Evolutionary conservation across 1,140 invertebrate genomes (phyloP).

Genomic region (Drosophila navojoa): DNA sequence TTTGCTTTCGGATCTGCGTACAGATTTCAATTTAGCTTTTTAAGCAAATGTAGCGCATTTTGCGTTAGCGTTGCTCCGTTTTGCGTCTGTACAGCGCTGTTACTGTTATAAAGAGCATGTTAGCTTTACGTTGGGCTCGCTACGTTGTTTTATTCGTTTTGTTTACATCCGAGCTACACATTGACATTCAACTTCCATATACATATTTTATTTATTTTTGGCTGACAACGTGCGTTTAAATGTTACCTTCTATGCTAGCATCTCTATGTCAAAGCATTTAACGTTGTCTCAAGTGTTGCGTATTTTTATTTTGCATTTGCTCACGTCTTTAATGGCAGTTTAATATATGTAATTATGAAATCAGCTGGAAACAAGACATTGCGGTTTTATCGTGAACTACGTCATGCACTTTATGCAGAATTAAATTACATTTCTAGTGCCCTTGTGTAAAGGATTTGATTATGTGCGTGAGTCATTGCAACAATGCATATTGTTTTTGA

Average conservation of each 20-base stretch:
- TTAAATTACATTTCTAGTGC: background rate
- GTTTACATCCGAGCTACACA: slow-evolving; percentile 38
- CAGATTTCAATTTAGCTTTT: background rate
- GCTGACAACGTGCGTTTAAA: slow-evolving; percentile 20
- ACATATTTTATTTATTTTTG: slow-evolving; percentile 35
- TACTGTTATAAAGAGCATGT: background rate
- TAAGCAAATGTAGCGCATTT: background rate
- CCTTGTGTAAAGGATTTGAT: background rate
- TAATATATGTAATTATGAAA: slow-evolving; percentile 33
- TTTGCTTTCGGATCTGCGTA: background rate
- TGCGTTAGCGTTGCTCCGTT: slow-evolving; percentile 27
- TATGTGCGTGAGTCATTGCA: slow-evolving; percentile 14
- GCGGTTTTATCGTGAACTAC: background rate
- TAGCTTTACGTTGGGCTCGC: slow-evolving; percentile 13
- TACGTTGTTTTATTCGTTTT: slow-evolving; percentile 28
- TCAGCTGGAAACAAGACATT: slow-evolving; percentile 5
- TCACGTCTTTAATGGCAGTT: slow-evolving; percentile 1
- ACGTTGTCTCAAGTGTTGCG: background rate
- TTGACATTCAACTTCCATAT: slow-evolving; percentile 30
- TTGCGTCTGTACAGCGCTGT: slow-evolving; percentile 8
- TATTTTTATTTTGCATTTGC: background rate
- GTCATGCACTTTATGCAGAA: background rate
- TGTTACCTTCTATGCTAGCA: slow-evolving; percentile 9
- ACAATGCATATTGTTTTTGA: slow-evolving; percentile 20
- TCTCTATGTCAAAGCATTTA: background rate